phyloP scores from a whole-genome alignment of 2,797 vertebrate genomes.

The Delichon dasypus region DNA sequence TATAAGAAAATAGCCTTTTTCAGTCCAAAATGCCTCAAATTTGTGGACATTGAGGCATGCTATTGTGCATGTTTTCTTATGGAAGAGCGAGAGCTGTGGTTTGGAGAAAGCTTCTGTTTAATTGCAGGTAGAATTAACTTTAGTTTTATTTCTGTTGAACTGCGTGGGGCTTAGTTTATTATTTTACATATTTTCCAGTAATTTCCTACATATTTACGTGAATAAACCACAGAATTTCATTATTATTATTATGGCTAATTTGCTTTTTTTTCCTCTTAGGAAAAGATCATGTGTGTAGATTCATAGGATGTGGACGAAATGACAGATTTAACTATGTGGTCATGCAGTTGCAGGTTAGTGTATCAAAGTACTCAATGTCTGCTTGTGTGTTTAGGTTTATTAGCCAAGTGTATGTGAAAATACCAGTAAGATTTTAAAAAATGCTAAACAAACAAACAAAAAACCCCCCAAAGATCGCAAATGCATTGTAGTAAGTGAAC shows the following conservation, averaged over 20 bases:
- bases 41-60: not conserved
- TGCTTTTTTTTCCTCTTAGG: slow-evolving; percentile 75
- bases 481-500: not conserved
- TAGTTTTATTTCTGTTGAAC: not conserved
- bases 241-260: not conserved
- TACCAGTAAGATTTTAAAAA: not conserved
- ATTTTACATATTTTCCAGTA: not conserved
- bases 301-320: slow-evolving; percentile 96
- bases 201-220: not conserved
- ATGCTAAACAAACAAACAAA: not conserved
- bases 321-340: slow-evolving; percentile 99
- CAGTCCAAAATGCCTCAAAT: not conserved
- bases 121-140: not conserved
- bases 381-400: not conserved
- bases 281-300: slow-evolving; percentile 97
- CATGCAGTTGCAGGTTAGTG: slow-evolving; percentile 96
- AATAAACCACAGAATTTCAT: not conserved
- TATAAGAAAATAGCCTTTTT: not conserved
- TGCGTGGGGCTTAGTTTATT: not conserved
- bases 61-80: not conserved
- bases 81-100: not conserved
- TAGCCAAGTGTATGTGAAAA: not conserved
- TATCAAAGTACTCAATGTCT: not conserved
- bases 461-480: not conserved
- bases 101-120: not conserved